Percentiles rank a stretch among this genome's conserved stretches.
Conservation (phyloP, 2,797 vertebrate species). For the Myotis findleyi region DNA sequence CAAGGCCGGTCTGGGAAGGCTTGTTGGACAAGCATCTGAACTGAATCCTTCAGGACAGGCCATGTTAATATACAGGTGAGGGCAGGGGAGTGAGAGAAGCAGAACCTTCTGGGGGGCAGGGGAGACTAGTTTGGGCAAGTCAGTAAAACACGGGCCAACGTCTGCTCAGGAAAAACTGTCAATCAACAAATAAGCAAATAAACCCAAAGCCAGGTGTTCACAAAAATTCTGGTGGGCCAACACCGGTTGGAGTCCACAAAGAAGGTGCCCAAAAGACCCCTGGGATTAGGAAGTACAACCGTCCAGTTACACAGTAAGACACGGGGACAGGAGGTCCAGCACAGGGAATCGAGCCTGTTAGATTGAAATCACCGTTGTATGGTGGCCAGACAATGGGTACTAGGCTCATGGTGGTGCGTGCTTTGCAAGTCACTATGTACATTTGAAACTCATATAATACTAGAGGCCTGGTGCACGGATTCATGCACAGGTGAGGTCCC, state of each 20-base stretch:
- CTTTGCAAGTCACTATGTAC: neutral
- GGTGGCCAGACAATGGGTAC: neutral
- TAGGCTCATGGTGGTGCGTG: too few relatives aligned
- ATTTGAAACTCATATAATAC: neutral
- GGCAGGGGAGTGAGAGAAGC: neutral
- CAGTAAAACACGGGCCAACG: neutral
- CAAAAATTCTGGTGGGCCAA: neutral
- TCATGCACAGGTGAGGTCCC: too few relatives aligned
- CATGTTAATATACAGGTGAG: neutral
- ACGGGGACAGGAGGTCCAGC: too few relatives aligned
- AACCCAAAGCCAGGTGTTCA: neutral
- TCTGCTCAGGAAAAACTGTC: neutral
- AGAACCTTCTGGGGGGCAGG: neutral
- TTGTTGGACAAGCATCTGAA: neutral
- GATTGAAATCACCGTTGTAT: fast-evolving
- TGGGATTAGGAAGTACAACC: neutral
- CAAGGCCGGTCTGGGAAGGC: neutral
- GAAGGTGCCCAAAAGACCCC: neutral
- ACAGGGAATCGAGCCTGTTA: neutral
- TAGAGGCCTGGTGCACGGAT: too few relatives aligned
- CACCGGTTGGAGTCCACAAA: neutral
- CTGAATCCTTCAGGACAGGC: neutral
- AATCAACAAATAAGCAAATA: neutral
- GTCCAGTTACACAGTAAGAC: neutral
- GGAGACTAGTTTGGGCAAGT: neutral